These are phyloP conservation scores for Craterocephalus amniculus DNA, from an alignment of 2,797 vertebrate species.

Conservation along the genomic window DNA sequence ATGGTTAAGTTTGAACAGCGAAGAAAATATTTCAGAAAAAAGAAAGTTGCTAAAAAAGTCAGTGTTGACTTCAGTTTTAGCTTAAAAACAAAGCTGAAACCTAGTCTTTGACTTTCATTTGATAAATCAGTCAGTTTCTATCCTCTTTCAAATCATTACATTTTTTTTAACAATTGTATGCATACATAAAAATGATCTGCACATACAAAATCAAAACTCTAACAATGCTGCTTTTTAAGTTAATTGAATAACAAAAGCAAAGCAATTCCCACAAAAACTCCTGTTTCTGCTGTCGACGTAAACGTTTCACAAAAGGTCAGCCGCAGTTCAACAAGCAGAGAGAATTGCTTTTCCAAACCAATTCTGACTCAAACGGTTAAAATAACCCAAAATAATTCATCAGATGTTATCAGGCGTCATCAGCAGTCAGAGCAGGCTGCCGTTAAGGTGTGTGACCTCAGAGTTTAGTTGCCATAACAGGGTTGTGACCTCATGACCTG, in stretches of 20 bases:
- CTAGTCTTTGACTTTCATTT: not conserved
- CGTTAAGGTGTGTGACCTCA: constrained; percentile 59
- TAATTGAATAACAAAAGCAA: not conserved
- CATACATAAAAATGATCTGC: no score
- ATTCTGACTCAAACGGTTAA: constrained; percentile 40
- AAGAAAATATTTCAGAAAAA: not conserved
- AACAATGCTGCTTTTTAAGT: not conserved
- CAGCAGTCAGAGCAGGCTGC: constrained; percentile 39
- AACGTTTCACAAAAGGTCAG: not conserved
- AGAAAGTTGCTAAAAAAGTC: not conserved
- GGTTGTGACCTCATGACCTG: constrained; percentile 66
- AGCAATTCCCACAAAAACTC: not conserved
- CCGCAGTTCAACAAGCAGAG: not conserved
- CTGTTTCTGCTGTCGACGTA: no score
- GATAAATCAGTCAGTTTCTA: not conserved
- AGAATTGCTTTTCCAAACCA: constrained; percentile 5
- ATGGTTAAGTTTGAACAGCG: not conserved
- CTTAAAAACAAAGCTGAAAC: not conserved
- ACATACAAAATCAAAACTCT: not conserved
- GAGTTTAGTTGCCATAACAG: constrained; percentile 74
- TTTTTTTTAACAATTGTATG: not conserved
- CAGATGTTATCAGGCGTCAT: constrained; percentile 53
- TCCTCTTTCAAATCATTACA: not conserved
- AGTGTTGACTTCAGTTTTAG: not conserved
- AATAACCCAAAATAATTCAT: constrained; percentile 47